phyloP scores from a whole-genome alignment of 1,140 invertebrate species.

The Cryptotermes secundus region DNA sequence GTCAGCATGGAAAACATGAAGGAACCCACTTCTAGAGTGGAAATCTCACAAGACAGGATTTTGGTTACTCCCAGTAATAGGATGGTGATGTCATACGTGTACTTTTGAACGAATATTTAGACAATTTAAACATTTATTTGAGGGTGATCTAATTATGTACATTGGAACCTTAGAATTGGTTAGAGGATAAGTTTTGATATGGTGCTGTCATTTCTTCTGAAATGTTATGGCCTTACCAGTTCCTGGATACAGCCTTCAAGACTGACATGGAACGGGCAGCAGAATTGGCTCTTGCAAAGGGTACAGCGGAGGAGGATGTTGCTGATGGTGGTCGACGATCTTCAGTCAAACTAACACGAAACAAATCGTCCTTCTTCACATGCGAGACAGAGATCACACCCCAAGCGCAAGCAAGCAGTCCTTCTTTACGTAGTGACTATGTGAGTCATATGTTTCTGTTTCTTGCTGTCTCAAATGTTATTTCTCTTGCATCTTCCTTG shows the following conservation, averaged over 20 bases:
- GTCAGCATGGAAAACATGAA: too few relatives aligned
- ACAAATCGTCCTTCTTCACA: slow-evolving; percentile 27
- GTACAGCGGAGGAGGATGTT: not conserved
- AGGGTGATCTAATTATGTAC: too few relatives aligned
- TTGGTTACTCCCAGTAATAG: too few relatives aligned
- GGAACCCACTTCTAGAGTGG: too few relatives aligned
- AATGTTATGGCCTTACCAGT: slow-evolving; percentile 54
- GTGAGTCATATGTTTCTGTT: slow-evolving; percentile 23
- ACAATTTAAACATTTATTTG: too few relatives aligned
- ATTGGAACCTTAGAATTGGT: slow-evolving; percentile 38
- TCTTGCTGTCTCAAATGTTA: not conserved
- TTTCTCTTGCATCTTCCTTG: not conserved
- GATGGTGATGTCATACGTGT: too few relatives aligned
- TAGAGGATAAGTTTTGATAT: slow-evolving; percentile 38
- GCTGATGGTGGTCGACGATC: not conserved
- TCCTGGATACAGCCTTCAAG: slow-evolving; percentile 78
- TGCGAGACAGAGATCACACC: slow-evolving; percentile 15
- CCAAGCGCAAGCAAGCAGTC: slow-evolving; percentile 21
- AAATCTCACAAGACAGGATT: too few relatives aligned
- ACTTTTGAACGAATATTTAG: too few relatives aligned
- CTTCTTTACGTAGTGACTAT: slow-evolving; percentile 23
- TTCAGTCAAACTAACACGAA: slow-evolving; percentile 17
- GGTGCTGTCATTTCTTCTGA: not conserved
- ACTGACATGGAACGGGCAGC: slow-evolving; percentile 73
- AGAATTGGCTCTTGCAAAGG: slow-evolving; percentile 49